phyloP scores from a whole-genome alignment of 1,140 invertebrate species.

The Cydia pomonella region DNA sequence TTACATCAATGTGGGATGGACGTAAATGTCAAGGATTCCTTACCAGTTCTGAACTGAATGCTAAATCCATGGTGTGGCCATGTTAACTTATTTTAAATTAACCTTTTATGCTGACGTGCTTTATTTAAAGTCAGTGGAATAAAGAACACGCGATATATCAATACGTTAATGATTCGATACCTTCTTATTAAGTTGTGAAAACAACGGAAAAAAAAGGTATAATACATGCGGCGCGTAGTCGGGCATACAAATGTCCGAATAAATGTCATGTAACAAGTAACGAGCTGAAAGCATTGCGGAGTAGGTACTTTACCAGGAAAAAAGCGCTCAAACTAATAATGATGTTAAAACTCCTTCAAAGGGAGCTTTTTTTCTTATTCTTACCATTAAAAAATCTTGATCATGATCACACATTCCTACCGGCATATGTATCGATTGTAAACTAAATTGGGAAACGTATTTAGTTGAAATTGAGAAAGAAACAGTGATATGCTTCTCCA shows the following conservation, averaged over 20 bases:
- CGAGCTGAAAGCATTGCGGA: neutral
- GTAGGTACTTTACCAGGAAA: neutral
- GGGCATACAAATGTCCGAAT: conserved; percentile 13
- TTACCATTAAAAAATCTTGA: no score
- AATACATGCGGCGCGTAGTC: neutral
- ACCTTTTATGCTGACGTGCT: neutral
- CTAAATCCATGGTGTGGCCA: conserved; percentile 41
- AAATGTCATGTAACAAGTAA: conserved; percentile 6
- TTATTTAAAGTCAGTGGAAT: conserved; percentile 5
- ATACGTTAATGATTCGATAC: conserved; percentile 17
- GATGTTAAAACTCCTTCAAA: neutral
- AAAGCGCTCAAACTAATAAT: neutral
- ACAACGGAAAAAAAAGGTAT: neutral
- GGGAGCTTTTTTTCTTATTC: neutral
- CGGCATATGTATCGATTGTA: no score
- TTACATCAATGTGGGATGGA: conserved; percentile 34
- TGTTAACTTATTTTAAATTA: conserved; percentile 10
- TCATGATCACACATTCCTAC: no score
- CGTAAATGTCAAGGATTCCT: conserved; percentile 49
- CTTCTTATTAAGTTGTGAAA: conserved; percentile 15
- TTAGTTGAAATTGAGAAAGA: no score
- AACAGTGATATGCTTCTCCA: no score
- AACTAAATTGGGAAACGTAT: no score
- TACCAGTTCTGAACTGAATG: conserved; percentile 39
- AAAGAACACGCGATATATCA: neutral